Percentiles rank a stretch among this genome's conserved stretches.
These are phyloP conservation scores for Oscheius sp. DNA, from an alignment of 1,140 invertebrate species.

Conservation along the genomic window DNA sequence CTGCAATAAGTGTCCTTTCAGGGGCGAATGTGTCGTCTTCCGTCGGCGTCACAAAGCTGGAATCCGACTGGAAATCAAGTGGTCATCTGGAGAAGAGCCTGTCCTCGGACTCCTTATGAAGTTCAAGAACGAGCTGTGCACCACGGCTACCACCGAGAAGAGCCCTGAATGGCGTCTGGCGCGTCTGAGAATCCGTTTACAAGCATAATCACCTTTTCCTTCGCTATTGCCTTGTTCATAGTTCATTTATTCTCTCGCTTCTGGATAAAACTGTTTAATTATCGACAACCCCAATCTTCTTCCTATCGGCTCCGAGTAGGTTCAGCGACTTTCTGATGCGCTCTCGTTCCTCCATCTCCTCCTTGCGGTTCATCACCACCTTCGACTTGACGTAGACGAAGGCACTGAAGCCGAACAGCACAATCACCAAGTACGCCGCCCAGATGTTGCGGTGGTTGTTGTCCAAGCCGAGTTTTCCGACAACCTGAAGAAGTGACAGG, in stretches of 20 bases:
- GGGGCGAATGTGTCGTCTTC: background rate
- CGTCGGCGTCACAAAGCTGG: background rate
- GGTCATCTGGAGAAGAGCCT: background rate
- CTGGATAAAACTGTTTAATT: background rate
- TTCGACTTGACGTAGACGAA: slow-evolving; percentile 30
- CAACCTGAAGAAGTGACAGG: slow-evolving; percentile 11
- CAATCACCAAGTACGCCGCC: slow-evolving; percentile 19
- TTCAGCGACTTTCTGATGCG: slow-evolving; percentile 18
- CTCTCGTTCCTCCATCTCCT: slow-evolving; percentile 34
- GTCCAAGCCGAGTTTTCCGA: slow-evolving; percentile 18
- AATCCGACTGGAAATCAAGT: background rate
- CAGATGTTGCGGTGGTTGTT: slow-evolving; percentile 25
- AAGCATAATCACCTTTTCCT: background rate
- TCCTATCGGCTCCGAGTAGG: slow-evolving; percentile 25
- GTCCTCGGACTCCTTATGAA: background rate
- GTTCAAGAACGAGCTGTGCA: background rate
- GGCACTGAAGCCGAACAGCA: slow-evolving; percentile 24
- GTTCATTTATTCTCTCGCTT: background rate
- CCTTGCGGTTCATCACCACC: slow-evolving; percentile 20
- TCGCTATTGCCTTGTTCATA: background rate
- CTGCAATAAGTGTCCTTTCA: background rate
- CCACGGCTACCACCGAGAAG: background rate
- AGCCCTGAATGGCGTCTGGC: background rate
- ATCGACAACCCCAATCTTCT: slow-evolving; percentile 28
- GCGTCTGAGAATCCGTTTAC: background rate